These are phyloP conservation scores for Chiloscyllium punctatum DNA, from an alignment of 2,797 vertebrate genomes.

Conservation along the genomic window DNA sequence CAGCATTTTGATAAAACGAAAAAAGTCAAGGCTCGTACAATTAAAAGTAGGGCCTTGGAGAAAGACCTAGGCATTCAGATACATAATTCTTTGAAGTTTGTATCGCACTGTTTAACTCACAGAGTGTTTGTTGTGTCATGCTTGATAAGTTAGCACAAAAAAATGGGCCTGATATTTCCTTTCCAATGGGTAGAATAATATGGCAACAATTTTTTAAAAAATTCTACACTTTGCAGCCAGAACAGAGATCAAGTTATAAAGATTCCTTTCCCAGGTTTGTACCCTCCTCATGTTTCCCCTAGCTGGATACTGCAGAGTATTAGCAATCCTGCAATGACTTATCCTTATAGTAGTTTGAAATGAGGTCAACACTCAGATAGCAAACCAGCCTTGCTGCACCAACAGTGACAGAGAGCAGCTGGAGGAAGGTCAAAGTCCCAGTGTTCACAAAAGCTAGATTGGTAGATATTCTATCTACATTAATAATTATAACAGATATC, in stretches of 20 bases:
- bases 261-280: not conserved
- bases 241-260: not conserved
- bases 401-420: not conserved
- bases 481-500: not conserved
- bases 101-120: not conserved
- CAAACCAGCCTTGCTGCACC: not conserved
- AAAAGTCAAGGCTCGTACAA: too few species aligned
- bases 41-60: too few species aligned
- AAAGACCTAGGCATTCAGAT: too few species aligned
- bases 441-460: not conserved
- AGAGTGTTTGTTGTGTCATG: not conserved
- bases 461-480: not conserved
- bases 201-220: not conserved
- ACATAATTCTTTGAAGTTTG: too few species aligned
- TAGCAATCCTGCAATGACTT: not conserved
- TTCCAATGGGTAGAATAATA: not conserved
- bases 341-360: not conserved
- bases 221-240: not conserved
- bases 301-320: too few species aligned
- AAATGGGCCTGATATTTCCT: not conserved
- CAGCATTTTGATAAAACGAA: too few species aligned
- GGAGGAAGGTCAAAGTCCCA: not conserved
- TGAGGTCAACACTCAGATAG: not conserved
- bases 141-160: not conserved
- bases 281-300: not conserved